These are phyloP conservation scores for Osedax fenrisi DNA, from an alignment of 2,888 invertebrate species.

Conservation along the genomic window DNA sequence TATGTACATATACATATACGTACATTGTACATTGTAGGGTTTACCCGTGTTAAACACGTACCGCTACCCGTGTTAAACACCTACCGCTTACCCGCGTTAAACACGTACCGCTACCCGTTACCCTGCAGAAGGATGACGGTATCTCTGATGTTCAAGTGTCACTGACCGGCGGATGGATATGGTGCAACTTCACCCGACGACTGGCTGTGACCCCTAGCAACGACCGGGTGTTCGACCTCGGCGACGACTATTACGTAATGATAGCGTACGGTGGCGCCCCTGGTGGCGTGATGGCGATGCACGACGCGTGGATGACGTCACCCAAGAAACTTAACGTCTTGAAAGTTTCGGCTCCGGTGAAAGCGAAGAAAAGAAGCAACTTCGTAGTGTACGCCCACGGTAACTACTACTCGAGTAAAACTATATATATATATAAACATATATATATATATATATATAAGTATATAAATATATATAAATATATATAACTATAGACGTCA, in stretches of 20 bases:
- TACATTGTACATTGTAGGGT: no score
- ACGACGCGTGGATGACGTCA: not conserved
- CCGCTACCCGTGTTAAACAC: not conserved
- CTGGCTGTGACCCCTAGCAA: not conserved
- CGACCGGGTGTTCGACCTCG: not conserved
- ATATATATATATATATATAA: no score
- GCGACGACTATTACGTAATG: not conserved
- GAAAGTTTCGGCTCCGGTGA: not conserved
- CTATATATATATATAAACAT: no score
- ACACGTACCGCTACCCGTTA: not conserved
- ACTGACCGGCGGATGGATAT: not conserved
- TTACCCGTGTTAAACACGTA: no score
- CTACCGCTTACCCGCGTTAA: not conserved
- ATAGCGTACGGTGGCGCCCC: not conserved
- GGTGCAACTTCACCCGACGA: not conserved
- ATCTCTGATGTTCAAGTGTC: not conserved
- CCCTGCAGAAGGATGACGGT: not conserved
- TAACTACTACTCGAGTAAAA: no score
- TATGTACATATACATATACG: not conserved
- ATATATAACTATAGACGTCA: no score
- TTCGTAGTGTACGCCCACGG: not conserved
- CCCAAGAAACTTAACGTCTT: not conserved
- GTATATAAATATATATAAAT: no score
- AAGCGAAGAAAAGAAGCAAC: not conserved
- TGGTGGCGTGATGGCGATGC: not conserved